These are phyloP conservation scores for Ormia ochracea DNA, from an alignment of 2,888 invertebrate genomes.

Conservation along the genomic window DNA sequence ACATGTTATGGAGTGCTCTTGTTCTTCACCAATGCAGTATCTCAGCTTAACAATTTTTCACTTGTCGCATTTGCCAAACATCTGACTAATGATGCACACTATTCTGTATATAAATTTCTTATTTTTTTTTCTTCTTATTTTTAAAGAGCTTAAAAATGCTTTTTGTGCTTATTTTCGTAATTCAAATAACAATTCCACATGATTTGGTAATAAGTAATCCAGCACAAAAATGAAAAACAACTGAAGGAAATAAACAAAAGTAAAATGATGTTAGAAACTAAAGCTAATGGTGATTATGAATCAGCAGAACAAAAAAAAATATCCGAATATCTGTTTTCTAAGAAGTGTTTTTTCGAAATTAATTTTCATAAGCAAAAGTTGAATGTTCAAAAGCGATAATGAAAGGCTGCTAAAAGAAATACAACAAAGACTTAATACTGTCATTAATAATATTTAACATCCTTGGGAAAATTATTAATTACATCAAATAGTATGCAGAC, in stretches of 20 bases:
- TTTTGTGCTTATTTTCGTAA: constrained; percentile 7
- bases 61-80: constrained; percentile 1
- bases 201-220: constrained; percentile 38
- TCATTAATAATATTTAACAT: too few species aligned
- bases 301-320: background rate
- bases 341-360: background rate
- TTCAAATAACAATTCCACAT: constrained; percentile 30
- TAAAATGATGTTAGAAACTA: background rate
- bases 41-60: background rate
- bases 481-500: too few species aligned
- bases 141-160: constrained; percentile 8
- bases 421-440: too few species aligned
- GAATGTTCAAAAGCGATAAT: background rate
- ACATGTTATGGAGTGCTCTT: too few species aligned
- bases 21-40: background rate
- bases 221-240: constrained; percentile 1
- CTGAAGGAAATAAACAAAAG: background rate
- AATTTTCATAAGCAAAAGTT: background rate
- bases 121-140: background rate
- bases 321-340: too few species aligned
- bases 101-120: background rate
- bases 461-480: too few species aligned
- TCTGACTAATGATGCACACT: background rate
- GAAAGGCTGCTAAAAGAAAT: background rate
- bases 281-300: background rate